phyloP scores from a whole-genome alignment of 2,888 invertebrate species.

The Sepiola atlantica region DNA sequence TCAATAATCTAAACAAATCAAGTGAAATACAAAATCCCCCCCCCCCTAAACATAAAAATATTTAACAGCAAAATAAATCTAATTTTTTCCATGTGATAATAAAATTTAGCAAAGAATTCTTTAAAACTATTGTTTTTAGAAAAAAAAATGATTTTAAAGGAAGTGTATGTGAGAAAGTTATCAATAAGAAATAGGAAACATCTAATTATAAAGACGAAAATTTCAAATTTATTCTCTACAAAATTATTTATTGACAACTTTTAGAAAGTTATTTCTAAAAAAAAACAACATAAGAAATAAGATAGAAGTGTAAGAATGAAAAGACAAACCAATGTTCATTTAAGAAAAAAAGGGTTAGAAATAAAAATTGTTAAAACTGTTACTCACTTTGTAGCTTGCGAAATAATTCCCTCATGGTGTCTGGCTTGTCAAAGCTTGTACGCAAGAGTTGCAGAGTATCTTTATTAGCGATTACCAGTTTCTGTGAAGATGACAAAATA shows the following conservation, averaged over 20 bases:
- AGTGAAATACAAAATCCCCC: too few species aligned
- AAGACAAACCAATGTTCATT: not conserved
- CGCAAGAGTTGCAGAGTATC: conserved; percentile 91
- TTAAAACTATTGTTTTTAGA: not conserved
- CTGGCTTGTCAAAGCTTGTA: conserved; percentile 98
- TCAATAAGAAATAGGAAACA: not conserved
- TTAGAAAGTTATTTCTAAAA: not conserved
- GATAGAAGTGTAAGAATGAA: not conserved
- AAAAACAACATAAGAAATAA: not conserved
- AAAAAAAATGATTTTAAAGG: not conserved
- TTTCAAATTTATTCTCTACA: not conserved
- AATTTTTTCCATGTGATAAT: too few species aligned
- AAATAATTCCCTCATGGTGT: conserved; percentile 97
- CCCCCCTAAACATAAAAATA: too few species aligned
- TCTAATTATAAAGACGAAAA: not conserved
- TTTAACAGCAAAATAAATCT: too few species aligned
- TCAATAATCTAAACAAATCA: too few species aligned
- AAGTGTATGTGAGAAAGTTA: not conserved
- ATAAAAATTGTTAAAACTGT: not conserved
- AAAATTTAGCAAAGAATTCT: not conserved
- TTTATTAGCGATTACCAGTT: conserved; percentile 91
- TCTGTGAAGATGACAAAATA: conserved; percentile 73
- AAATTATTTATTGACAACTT: not conserved
- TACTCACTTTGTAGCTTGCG: conserved; percentile 80
- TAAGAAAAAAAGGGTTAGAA: not conserved